Base-by-base conservation (phyloP, 2,888 invertebrate species). In the Torymus tubicola region DNA sequence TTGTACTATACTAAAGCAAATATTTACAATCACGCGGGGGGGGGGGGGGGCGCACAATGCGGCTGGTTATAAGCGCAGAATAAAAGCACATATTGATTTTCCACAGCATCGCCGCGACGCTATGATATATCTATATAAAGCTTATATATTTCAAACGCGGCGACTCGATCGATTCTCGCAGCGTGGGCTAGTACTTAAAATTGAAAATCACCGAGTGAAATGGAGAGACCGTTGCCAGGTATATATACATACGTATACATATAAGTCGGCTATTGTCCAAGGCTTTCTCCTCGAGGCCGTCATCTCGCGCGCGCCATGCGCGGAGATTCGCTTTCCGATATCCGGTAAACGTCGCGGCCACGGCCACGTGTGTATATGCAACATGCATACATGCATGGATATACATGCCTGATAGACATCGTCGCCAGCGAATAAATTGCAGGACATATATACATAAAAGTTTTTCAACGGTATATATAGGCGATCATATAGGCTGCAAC, bases 271-370 rank as follows among this genome's bases (percentile, higher is more conserved):
- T 65, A 78, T 81, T 77, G 77, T 77, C 74, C 79, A 16, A 16
- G 11, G 2, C 65, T 21, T 24, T 21, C 52, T 18, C 65, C 24
- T 57, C 24, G 24, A 70, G 24, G 16, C 67, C 63, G 53, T 65
- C 75, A 60, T 71, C 61, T 67, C 53, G 16, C 21, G 16, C 21
- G 21, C 21, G 21, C 21, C 21, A 21, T 21, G 21, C 42, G 42
- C 42, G 42, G 58, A 80, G 80, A 77, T 81, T 73, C 81, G 70
- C 69, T 74, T 72, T 70, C 77, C 80, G 80, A 80, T 80, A 75
- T 80, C 71, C 60, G 63, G 72, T 69, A 69, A 71, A 77, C 72
- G 80, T 67, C 80, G 61, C 4, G 64, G 31, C 18, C 80, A 71
- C 50, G 12, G 21, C n/a, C 52, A 16, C 42, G 4, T 21, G 13